phyloP scores from a whole-genome alignment of 2,888 invertebrate genomes.

The Patella caerulea region DNA sequence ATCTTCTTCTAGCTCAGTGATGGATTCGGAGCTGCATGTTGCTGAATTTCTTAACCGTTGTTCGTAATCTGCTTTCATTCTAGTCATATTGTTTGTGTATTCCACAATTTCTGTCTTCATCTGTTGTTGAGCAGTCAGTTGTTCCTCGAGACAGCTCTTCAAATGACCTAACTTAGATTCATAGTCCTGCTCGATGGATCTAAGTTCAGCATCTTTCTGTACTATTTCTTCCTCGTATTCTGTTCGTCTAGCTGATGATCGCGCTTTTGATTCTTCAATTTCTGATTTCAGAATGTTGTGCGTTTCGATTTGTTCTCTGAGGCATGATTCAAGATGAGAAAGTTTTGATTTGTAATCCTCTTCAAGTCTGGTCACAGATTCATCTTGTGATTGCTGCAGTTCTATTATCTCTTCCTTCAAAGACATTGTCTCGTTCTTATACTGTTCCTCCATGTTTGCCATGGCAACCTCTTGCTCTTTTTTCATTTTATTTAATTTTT shows the following conservation, averaged over 20 bases:
- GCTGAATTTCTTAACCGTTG: constrained; percentile 24
- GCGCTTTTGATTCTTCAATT: constrained; percentile 18
- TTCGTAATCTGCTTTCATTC: constrained; percentile 21
- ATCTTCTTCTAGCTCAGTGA: constrained; percentile 22
- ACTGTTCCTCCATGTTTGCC: constrained; percentile 18
- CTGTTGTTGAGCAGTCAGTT: constrained; percentile 30
- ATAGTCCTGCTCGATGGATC: constrained; percentile 17
- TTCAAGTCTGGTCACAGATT: constrained; percentile 23
- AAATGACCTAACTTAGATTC: constrained; percentile 12
- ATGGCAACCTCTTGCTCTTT: constrained; percentile 12
- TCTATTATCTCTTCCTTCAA: constrained; percentile 21
- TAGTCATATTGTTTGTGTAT: constrained; percentile 25
- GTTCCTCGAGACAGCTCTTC: constrained; percentile 20
- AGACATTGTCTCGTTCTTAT: constrained; percentile 19
- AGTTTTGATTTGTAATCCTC: constrained; percentile 30
- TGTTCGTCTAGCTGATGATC: constrained; percentile 21
- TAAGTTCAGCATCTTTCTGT: constrained; percentile 11
- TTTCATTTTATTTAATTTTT: constrained; percentile 22
- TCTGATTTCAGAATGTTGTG: constrained; percentile 21
- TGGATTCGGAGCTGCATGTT: constrained; percentile 16
- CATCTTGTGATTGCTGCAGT: constrained; percentile 21
- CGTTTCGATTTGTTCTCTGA: constrained; percentile 17
- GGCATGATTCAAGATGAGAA: constrained; percentile 18
- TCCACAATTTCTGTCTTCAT: constrained; percentile 34
- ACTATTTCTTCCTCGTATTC: constrained; percentile 12